phyloP scores from a whole-genome alignment of 2,113 vertebrate species.

The Atherinomorus stipes region DNA sequence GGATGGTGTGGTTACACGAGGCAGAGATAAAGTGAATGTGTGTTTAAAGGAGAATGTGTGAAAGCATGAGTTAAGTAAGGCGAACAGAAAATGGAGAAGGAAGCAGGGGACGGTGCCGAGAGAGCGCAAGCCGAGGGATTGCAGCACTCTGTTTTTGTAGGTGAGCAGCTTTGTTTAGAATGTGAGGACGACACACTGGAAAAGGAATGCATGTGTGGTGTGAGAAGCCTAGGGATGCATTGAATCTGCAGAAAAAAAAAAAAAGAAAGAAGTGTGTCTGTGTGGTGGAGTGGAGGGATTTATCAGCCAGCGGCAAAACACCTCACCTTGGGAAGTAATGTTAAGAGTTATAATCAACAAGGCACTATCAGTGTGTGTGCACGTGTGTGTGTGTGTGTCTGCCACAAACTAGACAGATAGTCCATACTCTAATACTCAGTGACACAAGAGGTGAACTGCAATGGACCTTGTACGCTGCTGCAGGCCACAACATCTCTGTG shows the following conservation, averaged over 20 bases:
- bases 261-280: not conserved
- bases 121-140: conserved; percentile 8
- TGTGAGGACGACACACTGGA: not conserved
- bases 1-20: conserved; percentile 15
- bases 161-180: conserved; percentile 10
- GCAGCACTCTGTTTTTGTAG: not conserved
- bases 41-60: conserved; percentile 54
- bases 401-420: conserved; percentile 60
- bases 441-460: conserved; percentile 73
- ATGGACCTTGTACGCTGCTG: conserved; percentile 63
- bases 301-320: conserved; percentile 51
- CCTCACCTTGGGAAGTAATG: conserved; percentile 41
- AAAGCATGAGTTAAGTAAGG: conserved; percentile 23
- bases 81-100: conserved; percentile 19
- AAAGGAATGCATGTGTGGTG: not conserved
- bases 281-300: conserved; percentile 10
- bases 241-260: conserved; percentile 7
- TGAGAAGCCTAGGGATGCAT: conserved; percentile 16
- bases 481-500: conserved; percentile 64
- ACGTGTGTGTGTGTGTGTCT: conserved; percentile 12
- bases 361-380: conserved; percentile 1
- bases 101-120: conserved; percentile 18
- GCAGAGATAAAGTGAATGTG: conserved; percentile 47
- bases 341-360: conserved; percentile 59
- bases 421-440: conserved; percentile 67